A percentile compares a stretch with the other conserved stretches of the same genome.
phyloP scores from a whole-genome alignment of 2,888 invertebrate genomes.

The Temnothorax rugatulus region DNA sequence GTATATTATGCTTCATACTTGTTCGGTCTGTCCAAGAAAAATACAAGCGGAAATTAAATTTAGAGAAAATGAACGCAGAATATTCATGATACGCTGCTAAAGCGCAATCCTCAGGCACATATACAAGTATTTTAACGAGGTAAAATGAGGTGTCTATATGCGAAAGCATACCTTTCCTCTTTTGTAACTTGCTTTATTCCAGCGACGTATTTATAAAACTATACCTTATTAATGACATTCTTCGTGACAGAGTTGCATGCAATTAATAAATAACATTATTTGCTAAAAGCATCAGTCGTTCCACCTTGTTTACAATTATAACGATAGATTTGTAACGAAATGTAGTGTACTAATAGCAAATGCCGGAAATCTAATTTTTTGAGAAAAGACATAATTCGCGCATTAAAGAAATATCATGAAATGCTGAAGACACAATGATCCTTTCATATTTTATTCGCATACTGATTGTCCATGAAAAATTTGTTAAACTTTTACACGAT shows the following conservation, averaged over 20 bases:
- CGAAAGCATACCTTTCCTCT: conserved; percentile 17
- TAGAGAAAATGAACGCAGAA: conserved; percentile 27
- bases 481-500: background rate
- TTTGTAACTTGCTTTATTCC: background rate
- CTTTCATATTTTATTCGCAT: conserved; percentile 8
- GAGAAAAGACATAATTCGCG: background rate
- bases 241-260: background rate
- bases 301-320: background rate
- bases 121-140: conserved; percentile 34
- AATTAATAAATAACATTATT: background rate
- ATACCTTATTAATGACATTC: background rate
- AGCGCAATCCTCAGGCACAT: conserved; percentile 32
- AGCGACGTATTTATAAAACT: background rate
- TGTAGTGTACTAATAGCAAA: background rate
- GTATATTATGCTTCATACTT: background rate
- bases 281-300: background rate
- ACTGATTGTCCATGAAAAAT: background rate
- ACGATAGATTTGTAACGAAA: background rate
- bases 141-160: conserved; percentile 28
- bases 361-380: background rate
- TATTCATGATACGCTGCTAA: conserved; percentile 35
- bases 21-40: conserved; percentile 3
- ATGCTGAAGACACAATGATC: background rate
- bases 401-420: background rate
- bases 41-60: conserved; percentile 34